These are phyloP conservation scores for Notolabrus celidotus DNA, from an alignment of 2,797 vertebrate genomes.

Conservation along the genomic window DNA sequence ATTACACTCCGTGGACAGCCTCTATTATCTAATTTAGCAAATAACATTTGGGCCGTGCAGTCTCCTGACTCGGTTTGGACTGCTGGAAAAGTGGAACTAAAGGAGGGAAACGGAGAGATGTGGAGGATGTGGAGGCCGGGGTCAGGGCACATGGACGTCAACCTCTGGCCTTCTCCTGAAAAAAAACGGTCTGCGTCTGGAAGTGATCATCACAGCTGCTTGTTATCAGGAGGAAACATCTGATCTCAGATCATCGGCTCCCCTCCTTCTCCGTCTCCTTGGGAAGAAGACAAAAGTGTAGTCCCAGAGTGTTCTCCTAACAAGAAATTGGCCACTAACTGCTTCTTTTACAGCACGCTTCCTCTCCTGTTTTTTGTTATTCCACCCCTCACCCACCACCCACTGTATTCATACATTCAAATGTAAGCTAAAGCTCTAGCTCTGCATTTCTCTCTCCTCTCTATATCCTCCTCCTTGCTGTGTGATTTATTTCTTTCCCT, in stretches of 20 bases:
- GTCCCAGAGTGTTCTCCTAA: constrained; percentile 56
- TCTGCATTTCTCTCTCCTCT: constrained; percentile 42
- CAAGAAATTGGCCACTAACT: constrained; percentile 52
- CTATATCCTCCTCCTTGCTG: constrained; percentile 67
- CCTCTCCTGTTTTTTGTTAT: constrained; percentile 58
- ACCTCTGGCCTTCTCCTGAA: constrained; percentile 62
- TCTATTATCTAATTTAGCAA: constrained; percentile 79
- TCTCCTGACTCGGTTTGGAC: constrained; percentile 72
- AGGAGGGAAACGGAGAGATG: constrained; percentile 5
- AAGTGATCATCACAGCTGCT: constrained; percentile 76
- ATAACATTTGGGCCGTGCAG: constrained; percentile 71
- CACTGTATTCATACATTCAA: constrained; percentile 71
- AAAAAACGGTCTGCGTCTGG: constrained; percentile 63
- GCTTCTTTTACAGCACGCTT: constrained; percentile 71
- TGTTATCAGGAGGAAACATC: constrained; percentile 82
- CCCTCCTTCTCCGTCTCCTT: constrained; percentile 24
- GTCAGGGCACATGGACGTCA: constrained; percentile 54
- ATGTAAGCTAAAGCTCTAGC: constrained; percentile 66
- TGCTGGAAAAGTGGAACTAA: constrained; percentile 36
- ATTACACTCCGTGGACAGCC: constrained; percentile 59
- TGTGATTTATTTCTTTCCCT: constrained; percentile 54
- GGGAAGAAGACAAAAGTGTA: constrained; percentile 63
- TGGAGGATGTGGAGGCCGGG: constrained; percentile 35
- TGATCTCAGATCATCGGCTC: constrained; percentile 72
- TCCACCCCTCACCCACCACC: constrained; percentile 44